phyloP scores from a whole-genome alignment of 2,113 vertebrate species.

The Sylvicapra grimmia region DNA sequence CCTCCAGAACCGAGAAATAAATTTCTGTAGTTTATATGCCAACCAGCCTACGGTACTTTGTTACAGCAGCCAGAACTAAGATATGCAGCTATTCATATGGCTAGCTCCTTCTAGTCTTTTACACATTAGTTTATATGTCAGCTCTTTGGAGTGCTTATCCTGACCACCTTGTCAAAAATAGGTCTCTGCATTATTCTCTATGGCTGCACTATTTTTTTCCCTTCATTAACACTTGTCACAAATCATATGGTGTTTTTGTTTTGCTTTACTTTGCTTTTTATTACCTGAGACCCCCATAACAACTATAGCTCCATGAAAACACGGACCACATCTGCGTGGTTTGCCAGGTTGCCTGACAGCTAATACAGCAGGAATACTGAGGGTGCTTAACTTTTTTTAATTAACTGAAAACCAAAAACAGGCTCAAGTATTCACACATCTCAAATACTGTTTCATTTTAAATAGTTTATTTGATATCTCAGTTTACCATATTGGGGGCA shows the following conservation, averaged over 20 bases:
- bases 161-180: background rate
- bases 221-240: background rate
- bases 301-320: background rate
- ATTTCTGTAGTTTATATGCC: background rate
- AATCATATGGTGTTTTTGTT: background rate
- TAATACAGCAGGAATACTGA: background rate
- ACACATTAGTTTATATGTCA: background rate
- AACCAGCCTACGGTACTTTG: background rate
- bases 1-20: background rate
- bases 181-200: background rate
- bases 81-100: background rate
- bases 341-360: background rate
- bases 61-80: background rate
- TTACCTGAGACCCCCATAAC: background rate
- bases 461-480: background rate
- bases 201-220: background rate
- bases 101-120: background rate
- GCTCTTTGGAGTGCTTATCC: background rate
- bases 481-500: background rate
- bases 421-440: background rate
- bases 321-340: background rate
- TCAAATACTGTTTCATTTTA: background rate
- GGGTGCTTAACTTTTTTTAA: background rate
- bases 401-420: conserved; percentile 3
- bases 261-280: background rate